Evolutionary conservation across 2,797 vertebrate species (phyloP).

Genomic region (Alfaro cultratus): DNA sequence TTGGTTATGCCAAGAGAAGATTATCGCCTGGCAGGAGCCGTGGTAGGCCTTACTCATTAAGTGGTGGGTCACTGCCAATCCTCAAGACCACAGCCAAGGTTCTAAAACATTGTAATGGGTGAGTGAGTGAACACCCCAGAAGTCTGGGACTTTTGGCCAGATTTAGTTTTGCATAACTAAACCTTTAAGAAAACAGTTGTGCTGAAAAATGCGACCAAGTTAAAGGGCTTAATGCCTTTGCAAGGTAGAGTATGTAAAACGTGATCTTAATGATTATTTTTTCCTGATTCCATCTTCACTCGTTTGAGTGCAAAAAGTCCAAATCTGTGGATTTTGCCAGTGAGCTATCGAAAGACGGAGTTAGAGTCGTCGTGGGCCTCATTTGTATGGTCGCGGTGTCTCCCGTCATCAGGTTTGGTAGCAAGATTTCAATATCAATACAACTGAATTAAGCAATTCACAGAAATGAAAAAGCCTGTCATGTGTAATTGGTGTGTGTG

Average conservation of each 20-base stretch:
- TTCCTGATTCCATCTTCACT: background rate
- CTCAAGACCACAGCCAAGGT: slow-evolving; percentile 73
- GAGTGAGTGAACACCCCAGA: slow-evolving; percentile 61
- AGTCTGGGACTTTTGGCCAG: slow-evolving; percentile 51
- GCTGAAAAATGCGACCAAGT: background rate
- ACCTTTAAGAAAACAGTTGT: slow-evolving; percentile 8
- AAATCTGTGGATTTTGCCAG: slow-evolving; percentile 2
- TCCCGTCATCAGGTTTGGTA: slow-evolving; percentile 42
- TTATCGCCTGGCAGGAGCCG: slow-evolving; percentile 76
- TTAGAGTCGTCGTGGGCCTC: background rate
- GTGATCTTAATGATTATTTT: background rate
- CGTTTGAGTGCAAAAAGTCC: background rate
- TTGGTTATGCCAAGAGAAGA: slow-evolving; percentile 77
- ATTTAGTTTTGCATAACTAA: slow-evolving; percentile 51
- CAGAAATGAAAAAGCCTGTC: slow-evolving; percentile 62
- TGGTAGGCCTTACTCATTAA: slow-evolving; percentile 77
- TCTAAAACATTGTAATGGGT: slow-evolving; percentile 68
- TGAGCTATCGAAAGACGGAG: background rate
- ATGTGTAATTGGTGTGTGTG: slow-evolving; percentile 71
- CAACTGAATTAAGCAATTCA: slow-evolving; percentile 43
- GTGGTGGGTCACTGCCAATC: slow-evolving; percentile 76
- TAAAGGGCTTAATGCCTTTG: background rate
- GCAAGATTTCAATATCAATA: slow-evolving; percentile 50
- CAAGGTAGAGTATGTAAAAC: background rate
- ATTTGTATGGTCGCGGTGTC: slow-evolving; percentile 17